Conservation (phyloP, 2,888 invertebrate genomes). For the Cryptosula pallasiana region DNA sequence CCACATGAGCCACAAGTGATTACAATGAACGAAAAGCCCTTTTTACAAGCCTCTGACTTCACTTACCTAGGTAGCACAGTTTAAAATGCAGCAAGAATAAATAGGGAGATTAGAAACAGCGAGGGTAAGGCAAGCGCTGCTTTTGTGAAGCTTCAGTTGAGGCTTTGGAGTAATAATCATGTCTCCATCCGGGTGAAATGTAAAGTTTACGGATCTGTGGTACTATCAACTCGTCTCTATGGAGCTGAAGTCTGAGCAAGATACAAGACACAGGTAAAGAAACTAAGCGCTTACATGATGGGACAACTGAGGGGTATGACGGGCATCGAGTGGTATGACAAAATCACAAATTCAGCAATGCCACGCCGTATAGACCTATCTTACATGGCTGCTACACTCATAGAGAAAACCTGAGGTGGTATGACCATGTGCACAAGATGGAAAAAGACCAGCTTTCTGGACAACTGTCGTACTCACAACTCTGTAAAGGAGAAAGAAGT, state of each 20-base stretch:
- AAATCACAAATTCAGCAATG: background rate
- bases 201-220: background rate
- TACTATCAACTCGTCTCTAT: background rate
- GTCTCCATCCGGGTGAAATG: background rate
- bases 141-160: background rate
- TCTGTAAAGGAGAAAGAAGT: background rate
- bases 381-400: background rate
- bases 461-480: background rate
- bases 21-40: no score
- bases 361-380: background rate
- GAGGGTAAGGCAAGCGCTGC: background rate
- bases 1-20: no score
- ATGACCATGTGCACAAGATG: background rate
- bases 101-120: background rate
- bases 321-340: background rate
- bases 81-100: background rate
- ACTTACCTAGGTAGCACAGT: no score
- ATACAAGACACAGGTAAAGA: background rate
- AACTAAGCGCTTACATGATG: background rate
- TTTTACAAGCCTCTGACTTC: no score
- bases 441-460: background rate
- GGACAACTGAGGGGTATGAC: background rate
- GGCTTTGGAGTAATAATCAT: background rate
- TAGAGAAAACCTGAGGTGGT: background rate
- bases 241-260: background rate